phyloP scores from a whole-genome alignment of 2,888 invertebrate species.

The Drosophila putrida region DNA sequence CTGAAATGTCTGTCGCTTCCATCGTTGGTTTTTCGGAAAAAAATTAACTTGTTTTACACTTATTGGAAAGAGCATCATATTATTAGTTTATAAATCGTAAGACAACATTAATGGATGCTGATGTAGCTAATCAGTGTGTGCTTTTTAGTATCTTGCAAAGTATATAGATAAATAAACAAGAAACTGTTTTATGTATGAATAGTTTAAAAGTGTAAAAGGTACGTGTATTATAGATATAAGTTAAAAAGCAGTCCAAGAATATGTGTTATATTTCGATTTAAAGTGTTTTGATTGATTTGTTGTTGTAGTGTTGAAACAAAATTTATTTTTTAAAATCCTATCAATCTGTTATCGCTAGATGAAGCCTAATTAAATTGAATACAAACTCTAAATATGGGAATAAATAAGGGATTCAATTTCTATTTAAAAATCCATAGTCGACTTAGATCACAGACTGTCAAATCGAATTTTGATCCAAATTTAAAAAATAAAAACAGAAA shows the following conservation, averaged over 20 bases:
- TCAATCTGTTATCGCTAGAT: background rate
- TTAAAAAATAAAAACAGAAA: no score
- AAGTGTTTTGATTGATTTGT: conserved; percentile 2
- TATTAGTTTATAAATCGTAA: conserved; percentile 14
- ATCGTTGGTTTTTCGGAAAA: background rate
- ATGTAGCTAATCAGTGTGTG: conserved; percentile 23
- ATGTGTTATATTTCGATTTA: conserved; percentile 3
- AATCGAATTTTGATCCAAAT: background rate
- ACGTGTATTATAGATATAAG: conserved; percentile 13
- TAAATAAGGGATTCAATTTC: no score
- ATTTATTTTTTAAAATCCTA: background rate
- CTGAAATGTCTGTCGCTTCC: background rate
- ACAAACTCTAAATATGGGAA: background rate
- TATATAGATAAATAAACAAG: conserved; percentile 13
- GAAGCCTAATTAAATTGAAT: background rate
- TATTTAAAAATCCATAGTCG: no score
- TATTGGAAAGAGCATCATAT: conserved; percentile 29
- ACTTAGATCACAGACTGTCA: no score
- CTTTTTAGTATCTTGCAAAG: conserved; percentile 35
- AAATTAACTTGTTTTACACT: no score
- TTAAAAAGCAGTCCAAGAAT: conserved; percentile 27
- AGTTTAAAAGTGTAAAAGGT: conserved; percentile 8
- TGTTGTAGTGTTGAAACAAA: background rate
- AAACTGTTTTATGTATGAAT: background rate
- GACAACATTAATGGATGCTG: conserved; percentile 52